These are phyloP conservation scores for Geopemphigus sp. DNA, from an alignment of 1,140 invertebrate genomes.

Conservation along the genomic window DNA sequence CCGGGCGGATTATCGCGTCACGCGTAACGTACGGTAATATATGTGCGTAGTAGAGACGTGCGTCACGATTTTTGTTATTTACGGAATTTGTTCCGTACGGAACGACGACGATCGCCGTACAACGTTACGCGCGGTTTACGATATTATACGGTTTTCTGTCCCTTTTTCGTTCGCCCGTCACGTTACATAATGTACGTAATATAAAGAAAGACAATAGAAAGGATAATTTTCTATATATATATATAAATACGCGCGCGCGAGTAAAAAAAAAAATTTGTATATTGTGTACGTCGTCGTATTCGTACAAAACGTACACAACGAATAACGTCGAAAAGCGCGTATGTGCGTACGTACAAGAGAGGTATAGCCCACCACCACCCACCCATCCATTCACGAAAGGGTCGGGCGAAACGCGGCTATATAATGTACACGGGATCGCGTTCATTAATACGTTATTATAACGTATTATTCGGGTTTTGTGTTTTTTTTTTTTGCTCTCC, in stretches of 20 bases:
- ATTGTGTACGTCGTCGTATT: background rate
- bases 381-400: background rate
- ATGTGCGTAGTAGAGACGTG: background rate
- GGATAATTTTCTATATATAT: constrained; percentile 20
- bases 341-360: too few species aligned
- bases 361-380: background rate
- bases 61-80: constrained; percentile 2
- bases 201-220: background rate
- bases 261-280: background rate
- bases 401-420: background rate
- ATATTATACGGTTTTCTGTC: background rate
- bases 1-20: background rate
- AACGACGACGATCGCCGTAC: too few species aligned
- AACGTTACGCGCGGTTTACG: background rate
- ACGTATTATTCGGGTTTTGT: constrained; percentile 9
- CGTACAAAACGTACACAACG: too few species aligned
- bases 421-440: background rate
- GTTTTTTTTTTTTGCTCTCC: background rate
- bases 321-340: too few species aligned
- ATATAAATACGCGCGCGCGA: background rate
- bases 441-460: constrained; percentile 12
- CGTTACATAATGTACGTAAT: background rate
- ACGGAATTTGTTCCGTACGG: too few species aligned
- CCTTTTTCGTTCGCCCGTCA: background rate
- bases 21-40: background rate